A percentile compares a stretch with the other conserved stretches of the same genome.
phyloP scores from a whole-genome alignment of 2,797 vertebrate species.

The Rhyacichthys aspro region DNA sequence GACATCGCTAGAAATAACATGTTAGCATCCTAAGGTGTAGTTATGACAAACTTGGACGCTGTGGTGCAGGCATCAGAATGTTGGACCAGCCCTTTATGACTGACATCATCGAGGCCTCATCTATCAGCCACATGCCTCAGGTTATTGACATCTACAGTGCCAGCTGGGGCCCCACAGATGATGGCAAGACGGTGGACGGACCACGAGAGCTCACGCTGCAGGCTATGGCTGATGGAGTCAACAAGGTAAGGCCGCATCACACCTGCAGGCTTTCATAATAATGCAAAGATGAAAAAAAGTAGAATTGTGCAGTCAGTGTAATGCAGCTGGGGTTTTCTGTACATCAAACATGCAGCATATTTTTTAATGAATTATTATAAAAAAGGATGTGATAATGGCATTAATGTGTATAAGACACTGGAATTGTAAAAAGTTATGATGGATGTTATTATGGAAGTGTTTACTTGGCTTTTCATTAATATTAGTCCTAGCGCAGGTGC shows the following conservation, averaged over 20 bases:
- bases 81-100: conserved; percentile 99
- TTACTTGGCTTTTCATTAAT: too few relatives aligned
- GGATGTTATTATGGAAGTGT: too few relatives aligned
- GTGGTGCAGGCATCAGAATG: conserved; percentile 92
- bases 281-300: background rate
- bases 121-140: conserved; percentile 99
- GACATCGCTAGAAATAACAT: background rate
- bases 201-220: conserved; percentile 96
- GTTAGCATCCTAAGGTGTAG: background rate
- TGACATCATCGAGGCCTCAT: conserved; percentile 98
- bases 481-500: too few relatives aligned
- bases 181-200: conserved; percentile 97
- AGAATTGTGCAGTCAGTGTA: background rate
- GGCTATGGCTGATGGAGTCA: conserved; percentile 98
- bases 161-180: conserved; percentile 98
- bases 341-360: background rate
- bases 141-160: conserved; percentile 98
- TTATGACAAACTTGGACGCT: background rate
- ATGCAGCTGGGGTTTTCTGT: background rate
- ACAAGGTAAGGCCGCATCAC: conserved; percentile 84
- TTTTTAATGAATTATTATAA: background rate
- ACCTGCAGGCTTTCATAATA: background rate
- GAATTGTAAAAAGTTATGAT: too few relatives aligned
- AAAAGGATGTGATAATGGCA: too few relatives aligned
- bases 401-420: background rate